Evolutionary conservation across 2,888 invertebrate species (phyloP).

Genomic region (Cyaniris semiargus): DNA sequence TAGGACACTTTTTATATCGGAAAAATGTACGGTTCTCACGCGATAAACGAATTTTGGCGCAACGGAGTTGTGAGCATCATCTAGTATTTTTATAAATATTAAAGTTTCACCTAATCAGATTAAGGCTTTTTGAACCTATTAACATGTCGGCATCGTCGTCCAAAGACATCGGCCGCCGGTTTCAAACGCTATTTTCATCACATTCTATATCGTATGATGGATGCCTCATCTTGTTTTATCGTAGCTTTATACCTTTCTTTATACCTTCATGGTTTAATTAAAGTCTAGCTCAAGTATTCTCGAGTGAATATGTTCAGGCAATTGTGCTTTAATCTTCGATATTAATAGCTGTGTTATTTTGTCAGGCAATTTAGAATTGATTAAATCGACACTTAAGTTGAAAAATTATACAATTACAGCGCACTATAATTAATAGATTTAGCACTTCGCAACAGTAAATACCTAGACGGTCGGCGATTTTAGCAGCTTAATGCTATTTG

Average conservation of each 20-base stretch:
- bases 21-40: too few species aligned
- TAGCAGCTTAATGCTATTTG: background rate
- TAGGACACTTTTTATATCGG: too few species aligned
- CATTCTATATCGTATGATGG: slow-evolving; percentile 8
- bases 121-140: background rate
- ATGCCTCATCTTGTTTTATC: slow-evolving; percentile 32
- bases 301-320: slow-evolving; percentile 52
- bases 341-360: slow-evolving; percentile 60
- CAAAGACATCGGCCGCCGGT: background rate
- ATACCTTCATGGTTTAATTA: slow-evolving; percentile 63
- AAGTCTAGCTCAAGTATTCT: slow-evolving; percentile 55
- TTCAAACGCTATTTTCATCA: background rate
- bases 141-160: background rate
- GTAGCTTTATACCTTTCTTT: slow-evolving; percentile 40
- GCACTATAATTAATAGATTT: slow-evolving; percentile 15
- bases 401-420: slow-evolving; percentile 46
- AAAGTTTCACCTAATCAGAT: background rate
- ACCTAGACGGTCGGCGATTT: background rate
- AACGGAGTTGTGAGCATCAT: too few species aligned
- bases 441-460: background rate
- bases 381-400: slow-evolving; percentile 51
- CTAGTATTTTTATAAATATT: background rate
- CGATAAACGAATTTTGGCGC: too few species aligned
- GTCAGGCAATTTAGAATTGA: slow-evolving; percentile 51
- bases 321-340: slow-evolving; percentile 64